Conservation (phyloP, 2,888 invertebrate genomes). For the Philhelius pedissequus region DNA sequence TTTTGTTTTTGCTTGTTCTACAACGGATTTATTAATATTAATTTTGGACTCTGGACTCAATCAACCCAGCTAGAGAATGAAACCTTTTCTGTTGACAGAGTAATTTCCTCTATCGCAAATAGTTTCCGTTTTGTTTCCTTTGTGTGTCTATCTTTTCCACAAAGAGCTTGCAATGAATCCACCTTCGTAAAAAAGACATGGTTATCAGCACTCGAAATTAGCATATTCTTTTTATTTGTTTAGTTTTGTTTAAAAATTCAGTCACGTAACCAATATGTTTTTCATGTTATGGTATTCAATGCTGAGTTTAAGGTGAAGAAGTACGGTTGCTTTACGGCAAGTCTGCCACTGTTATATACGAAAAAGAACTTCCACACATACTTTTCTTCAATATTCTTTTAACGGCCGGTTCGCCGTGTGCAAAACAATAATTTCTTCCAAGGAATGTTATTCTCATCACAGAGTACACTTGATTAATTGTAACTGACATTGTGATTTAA, state of each 20-base stretch:
- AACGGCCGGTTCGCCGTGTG: slow-evolving; percentile 12
- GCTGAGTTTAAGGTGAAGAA: slow-evolving; percentile 58
- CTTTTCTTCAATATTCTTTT: slow-evolving; percentile 17
- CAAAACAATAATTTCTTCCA: not conserved
- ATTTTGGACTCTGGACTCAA: too few species aligned
- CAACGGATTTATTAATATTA: not conserved
- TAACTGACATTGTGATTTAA: slow-evolving; percentile 58
- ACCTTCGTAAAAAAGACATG: not conserved
- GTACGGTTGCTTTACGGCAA: slow-evolving; percentile 62
- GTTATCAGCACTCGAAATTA: not conserved
- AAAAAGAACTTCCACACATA: slow-evolving; percentile 26
- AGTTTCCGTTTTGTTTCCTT: not conserved
- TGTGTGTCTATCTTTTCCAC: not conserved
- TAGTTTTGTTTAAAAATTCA: slow-evolving; percentile 29
- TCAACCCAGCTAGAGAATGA: not conserved
- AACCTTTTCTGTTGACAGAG: not conserved
- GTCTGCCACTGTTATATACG: not conserved
- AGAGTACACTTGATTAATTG: slow-evolving; percentile 59
- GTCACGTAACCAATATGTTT: slow-evolving; percentile 38
- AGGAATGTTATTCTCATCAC: slow-evolving; percentile 56
- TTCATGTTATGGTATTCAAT: slow-evolving; percentile 21
- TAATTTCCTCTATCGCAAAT: not conserved
- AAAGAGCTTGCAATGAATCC: not conserved
- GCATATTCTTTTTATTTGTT: not conserved
- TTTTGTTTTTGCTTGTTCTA: not conserved